These are phyloP conservation scores for Lordiphosa andalusiaca DNA, from an alignment of 2,888 invertebrate species.

Conservation along the genomic window DNA sequence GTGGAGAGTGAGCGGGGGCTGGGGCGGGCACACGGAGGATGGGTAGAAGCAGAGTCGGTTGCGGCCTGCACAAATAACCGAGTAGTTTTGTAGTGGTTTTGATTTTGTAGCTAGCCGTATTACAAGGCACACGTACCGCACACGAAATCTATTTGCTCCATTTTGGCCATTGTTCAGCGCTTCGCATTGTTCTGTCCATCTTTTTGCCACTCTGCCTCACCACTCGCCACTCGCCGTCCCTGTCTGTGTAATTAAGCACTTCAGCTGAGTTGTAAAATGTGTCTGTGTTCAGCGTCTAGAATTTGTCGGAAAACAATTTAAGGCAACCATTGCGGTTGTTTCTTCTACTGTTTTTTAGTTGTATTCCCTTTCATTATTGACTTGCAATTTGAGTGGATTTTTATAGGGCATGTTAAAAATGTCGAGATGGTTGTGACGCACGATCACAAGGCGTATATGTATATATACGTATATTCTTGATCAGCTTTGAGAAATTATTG, in stretches of 20 bases:
- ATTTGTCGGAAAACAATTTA: slow-evolving; percentile 71
- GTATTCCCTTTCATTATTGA: slow-evolving; percentile 45
- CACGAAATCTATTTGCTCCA: slow-evolving; percentile 45
- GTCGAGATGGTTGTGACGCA: no score
- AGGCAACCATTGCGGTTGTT: slow-evolving; percentile 58
- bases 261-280: slow-evolving; percentile 73
- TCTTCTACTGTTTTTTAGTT: slow-evolving; percentile 25
- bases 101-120: slow-evolving; percentile 57
- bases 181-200: slow-evolving; percentile 44
- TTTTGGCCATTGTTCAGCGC: slow-evolving; percentile 47
- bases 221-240: background rate
- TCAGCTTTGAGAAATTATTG: no score
- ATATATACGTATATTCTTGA: no score
- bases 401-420: no score
- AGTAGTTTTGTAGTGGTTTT: slow-evolving; percentile 55
- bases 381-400: slow-evolving; percentile 52
- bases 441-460: no score
- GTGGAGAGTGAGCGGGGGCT: background rate
- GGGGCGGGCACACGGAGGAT: background rate
- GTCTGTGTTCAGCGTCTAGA: slow-evolving; percentile 39
- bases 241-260: slow-evolving; percentile 58
- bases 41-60: slow-evolving; percentile 26
- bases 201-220: background rate
- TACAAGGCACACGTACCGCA: slow-evolving; percentile 19
- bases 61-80: slow-evolving; percentile 45